Conservation (phyloP, 2,888 invertebrate species). For the Ophion ellenae region DNA sequence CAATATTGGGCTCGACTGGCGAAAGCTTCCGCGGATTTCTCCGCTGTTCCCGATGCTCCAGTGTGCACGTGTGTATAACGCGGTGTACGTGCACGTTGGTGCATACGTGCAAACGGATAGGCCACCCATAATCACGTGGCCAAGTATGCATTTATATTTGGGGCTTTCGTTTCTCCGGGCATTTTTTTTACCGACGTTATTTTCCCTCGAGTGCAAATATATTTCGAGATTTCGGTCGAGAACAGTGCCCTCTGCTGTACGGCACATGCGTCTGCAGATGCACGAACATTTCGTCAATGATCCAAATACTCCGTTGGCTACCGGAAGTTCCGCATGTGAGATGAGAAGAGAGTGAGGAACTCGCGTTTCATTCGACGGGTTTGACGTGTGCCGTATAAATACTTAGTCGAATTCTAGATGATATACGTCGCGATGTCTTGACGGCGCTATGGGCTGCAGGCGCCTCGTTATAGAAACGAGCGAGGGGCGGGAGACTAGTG, state of each 20-base stretch:
- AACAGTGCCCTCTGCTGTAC: conserved; percentile 33
- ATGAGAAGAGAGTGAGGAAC: no score
- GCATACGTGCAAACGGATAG: conserved; percentile 17
- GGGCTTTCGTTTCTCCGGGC: conserved; percentile 31
- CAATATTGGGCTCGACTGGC: conserved; percentile 79
- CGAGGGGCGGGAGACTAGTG: conserved; percentile 30
- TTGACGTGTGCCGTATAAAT: no score
- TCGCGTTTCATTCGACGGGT: background rate
- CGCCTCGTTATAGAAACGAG: conserved; percentile 35
- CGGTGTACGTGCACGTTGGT: background rate
- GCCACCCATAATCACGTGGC: conserved; percentile 51
- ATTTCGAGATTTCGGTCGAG: conserved; percentile 73
- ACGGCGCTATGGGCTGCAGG: background rate
- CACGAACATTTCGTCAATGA: background rate
- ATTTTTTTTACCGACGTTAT: conserved; percentile 71
- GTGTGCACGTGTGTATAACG: conserved; percentile 1
- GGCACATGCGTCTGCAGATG: background rate
- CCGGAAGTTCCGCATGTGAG: no score
- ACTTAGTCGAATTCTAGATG: no score
- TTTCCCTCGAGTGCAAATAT: conserved; percentile 78
- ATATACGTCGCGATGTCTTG: no score
- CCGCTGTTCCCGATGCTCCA: conserved; percentile 19
- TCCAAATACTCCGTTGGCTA: background rate
- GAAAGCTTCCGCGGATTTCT: conserved; percentile 46
- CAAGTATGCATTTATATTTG: conserved; percentile 33